phyloP scores from a whole-genome alignment of 2,113 vertebrate genomes.

The Myotis davidii region DNA sequence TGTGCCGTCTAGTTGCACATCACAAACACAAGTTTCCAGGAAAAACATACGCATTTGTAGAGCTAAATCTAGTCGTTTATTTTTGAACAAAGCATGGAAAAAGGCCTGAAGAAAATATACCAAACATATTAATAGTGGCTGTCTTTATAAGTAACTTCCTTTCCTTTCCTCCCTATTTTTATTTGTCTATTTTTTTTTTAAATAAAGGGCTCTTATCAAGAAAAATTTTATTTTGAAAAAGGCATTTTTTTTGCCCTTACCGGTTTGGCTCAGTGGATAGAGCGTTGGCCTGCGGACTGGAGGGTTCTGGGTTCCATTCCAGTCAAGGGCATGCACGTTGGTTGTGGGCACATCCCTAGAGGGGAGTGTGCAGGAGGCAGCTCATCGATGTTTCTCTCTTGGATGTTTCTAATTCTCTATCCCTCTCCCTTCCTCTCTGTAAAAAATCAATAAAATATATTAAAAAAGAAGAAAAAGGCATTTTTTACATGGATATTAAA shows the following conservation, averaged over 20 bases:
- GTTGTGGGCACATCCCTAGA: no score
- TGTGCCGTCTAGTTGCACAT: neutral
- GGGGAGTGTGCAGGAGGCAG: no score
- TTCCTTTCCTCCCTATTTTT: neutral
- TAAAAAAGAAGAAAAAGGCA: neutral
- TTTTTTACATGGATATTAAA: neutral
- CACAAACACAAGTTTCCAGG: neutral
- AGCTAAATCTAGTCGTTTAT: neutral
- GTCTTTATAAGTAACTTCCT: neutral
- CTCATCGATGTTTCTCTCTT: no score
- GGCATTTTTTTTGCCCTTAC: no score
- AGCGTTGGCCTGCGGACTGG: no score
- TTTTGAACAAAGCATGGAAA: neutral
- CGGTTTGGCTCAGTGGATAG: no score
- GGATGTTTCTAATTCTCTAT: no score
- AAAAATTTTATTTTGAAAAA: neutral
- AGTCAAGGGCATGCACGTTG: no score
- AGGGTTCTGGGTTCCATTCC: no score
- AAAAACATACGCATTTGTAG: neutral
- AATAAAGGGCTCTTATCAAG: neutral
- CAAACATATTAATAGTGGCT: neutral
- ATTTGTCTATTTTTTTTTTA: neutral
- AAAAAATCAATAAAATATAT: no score
- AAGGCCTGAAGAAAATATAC: neutral
- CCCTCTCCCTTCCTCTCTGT: no score